phyloP scores from a whole-genome alignment of 2,797 vertebrate species.

The Sebastes matsubarae region DNA sequence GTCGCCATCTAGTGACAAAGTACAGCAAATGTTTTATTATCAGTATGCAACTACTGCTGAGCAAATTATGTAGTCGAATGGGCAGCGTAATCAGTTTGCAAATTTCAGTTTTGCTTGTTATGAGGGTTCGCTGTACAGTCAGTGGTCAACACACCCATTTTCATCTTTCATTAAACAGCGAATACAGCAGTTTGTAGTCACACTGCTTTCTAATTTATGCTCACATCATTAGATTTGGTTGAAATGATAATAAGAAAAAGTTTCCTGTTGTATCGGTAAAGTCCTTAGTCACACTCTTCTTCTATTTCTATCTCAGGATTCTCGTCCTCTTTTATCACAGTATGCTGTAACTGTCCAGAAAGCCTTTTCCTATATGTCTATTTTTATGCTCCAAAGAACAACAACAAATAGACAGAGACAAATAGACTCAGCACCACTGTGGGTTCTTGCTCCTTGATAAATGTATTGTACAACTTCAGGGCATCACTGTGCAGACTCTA shows the following conservation, averaged over 20 bases:
- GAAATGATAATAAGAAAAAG: background rate
- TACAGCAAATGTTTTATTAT: background rate
- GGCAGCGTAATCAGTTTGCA: background rate
- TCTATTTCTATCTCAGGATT: background rate
- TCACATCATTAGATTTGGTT: background rate
- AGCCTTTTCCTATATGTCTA: background rate
- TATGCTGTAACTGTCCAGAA: background rate
- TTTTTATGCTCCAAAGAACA: background rate
- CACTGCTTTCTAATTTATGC: background rate
- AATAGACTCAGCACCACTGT: background rate
- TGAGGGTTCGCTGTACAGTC: background rate
- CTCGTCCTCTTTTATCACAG: background rate
- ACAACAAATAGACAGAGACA: slow-evolving; percentile 3
- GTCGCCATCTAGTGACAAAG: slow-evolving; percentile 4
- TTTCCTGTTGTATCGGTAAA: background rate
- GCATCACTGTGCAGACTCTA: background rate
- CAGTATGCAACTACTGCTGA: background rate
- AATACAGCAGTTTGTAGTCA: background rate
- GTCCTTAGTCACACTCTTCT: background rate
- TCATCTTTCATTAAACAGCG: background rate
- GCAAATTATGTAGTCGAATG: background rate
- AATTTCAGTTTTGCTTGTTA: background rate
- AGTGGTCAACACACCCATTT: background rate
- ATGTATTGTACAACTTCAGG: background rate
- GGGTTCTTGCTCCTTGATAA: slow-evolving; percentile 1